A percentile compares a stretch with the other conserved stretches of the same genome.
Conservation (phyloP, 2,113 vertebrate species). For the Rissa tridactyla region DNA sequence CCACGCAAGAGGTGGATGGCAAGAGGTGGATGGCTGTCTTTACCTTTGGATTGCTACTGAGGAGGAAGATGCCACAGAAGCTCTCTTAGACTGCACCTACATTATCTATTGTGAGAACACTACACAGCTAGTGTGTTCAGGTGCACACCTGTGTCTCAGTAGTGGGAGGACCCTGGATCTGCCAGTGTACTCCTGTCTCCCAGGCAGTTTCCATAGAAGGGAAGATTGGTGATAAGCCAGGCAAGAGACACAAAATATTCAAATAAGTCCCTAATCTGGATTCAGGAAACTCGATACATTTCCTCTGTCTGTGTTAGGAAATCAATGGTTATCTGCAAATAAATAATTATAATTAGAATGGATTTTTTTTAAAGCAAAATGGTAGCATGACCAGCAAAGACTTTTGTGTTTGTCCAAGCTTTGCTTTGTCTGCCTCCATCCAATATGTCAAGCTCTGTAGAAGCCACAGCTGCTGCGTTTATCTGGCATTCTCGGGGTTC, state of each 20-base stretch:
- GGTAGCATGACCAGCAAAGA: background rate
- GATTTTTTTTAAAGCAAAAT: background rate
- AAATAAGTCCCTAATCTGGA: background rate
- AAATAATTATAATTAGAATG: background rate
- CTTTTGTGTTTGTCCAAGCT: background rate
- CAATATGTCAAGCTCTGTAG: background rate
- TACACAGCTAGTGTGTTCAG: background rate
- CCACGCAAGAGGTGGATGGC: rapidly evolving
- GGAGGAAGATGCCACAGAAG: background rate
- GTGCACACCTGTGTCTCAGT: background rate
- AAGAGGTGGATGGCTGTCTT: background rate
- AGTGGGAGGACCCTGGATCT: background rate
- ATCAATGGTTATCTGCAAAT: background rate
- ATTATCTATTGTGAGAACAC: background rate
- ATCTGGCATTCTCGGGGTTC: background rate
- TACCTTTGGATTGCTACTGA: background rate
- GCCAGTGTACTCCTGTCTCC: background rate
- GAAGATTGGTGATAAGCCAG: background rate
- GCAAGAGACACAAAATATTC: background rate
- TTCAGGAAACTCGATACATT: background rate
- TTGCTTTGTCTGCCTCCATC: background rate
- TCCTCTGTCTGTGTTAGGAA: background rate
- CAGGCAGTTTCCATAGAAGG: background rate
- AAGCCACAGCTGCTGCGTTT: background rate
- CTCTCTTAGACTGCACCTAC: background rate